Percentiles rank a stretch among this genome's conserved stretches.
These are phyloP conservation scores for Empis stercorea DNA, from an alignment of 2,888 invertebrate genomes.

Conservation along the genomic window DNA sequence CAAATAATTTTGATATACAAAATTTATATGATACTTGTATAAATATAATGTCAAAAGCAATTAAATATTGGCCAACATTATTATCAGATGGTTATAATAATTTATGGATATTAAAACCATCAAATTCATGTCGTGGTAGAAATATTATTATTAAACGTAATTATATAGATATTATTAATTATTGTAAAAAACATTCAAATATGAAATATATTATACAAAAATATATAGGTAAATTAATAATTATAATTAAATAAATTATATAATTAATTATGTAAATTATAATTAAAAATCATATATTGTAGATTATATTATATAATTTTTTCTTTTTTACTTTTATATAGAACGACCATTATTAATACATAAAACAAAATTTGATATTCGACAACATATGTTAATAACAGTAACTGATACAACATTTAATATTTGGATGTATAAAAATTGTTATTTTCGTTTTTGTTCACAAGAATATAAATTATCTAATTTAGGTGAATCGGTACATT, in stretches of 20 bases:
- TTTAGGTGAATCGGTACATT: conserved; percentile 72
- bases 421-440: conserved; percentile 77
- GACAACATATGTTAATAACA: conserved; percentile 72
- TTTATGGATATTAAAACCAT: conserved; percentile 75
- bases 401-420: conserved; percentile 59
- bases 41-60: conserved; percentile 20
- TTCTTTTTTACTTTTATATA: conserved; percentile 20
- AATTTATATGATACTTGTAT: too few relatives aligned
- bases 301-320: neutral
- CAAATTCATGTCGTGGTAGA: conserved; percentile 52
- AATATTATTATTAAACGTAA: neutral
- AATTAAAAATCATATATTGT: too few relatives aligned
- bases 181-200: neutral
- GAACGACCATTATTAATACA: conserved; percentile 71
- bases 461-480: conserved; percentile 64
- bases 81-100: conserved; percentile 61
- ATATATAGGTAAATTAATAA: neutral
- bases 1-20: neutral
- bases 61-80: conserved; percentile 45
- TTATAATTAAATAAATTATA: too few relatives aligned
- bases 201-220: neutral
- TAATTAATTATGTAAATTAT: neutral
- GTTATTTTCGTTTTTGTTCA: conserved; percentile 77
- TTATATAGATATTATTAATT: neutral
- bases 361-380: conserved; percentile 81